Conservation (phyloP, 1,140 invertebrate species). For the Gyrodactylus salaris region DNA sequence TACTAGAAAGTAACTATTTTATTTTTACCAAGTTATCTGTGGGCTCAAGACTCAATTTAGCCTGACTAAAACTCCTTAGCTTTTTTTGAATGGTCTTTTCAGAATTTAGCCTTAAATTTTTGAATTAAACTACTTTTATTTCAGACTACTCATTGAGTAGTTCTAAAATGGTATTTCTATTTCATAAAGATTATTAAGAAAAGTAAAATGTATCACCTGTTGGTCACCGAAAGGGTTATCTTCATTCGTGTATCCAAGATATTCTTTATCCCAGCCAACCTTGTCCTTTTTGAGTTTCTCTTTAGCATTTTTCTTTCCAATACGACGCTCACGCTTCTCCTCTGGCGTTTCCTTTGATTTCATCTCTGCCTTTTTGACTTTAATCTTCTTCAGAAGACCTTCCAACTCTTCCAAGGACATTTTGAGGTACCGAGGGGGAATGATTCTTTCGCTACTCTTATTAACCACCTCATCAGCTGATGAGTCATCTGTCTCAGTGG, state of each 20-base stretch:
- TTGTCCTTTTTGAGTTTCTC: constrained; percentile 43
- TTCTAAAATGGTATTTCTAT: not conserved
- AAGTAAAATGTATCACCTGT: too few relatives aligned
- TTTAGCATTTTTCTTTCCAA: constrained; percentile 53
- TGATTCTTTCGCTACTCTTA: not conserved
- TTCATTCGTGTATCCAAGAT: constrained; percentile 54
- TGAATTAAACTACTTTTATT: too few relatives aligned
- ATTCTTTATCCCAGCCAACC: constrained; percentile 71
- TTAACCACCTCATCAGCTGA: not conserved
- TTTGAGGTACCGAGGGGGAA: not conserved
- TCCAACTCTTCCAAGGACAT: not conserved
- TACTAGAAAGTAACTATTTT: too few relatives aligned
- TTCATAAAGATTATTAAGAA: too few relatives aligned
- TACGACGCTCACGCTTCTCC: constrained; percentile 45
- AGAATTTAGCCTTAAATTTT: too few relatives aligned
- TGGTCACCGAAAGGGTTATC: constrained; percentile 84
- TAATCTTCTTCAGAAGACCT: not conserved
- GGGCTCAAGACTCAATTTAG: too few relatives aligned
- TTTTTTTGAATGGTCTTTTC: too few relatives aligned
- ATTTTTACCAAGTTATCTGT: too few relatives aligned
- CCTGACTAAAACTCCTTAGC: too few relatives aligned
- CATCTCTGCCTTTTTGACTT: constrained; percentile 32
- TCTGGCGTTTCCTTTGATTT: constrained; percentile 63
- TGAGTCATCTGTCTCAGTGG: not conserved
- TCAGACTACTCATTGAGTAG: too few relatives aligned